Conservation (phyloP, 2,797 vertebrate genomes). For the Sphaeramia orbicularis region DNA sequence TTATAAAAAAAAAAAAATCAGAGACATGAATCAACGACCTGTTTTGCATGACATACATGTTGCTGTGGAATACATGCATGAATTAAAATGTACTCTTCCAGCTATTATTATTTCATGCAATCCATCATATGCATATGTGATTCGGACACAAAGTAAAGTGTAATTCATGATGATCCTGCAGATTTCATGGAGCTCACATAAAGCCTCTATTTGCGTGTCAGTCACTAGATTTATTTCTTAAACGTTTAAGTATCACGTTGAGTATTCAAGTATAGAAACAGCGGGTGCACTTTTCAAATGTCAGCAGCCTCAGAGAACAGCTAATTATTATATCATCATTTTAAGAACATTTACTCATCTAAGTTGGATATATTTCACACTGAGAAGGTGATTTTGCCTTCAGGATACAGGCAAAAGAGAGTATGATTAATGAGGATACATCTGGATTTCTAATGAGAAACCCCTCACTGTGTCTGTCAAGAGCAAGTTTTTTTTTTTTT, state of each 20-base stretch:
- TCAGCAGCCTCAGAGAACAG: background rate
- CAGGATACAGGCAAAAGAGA: too few species aligned
- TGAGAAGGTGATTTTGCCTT: too few species aligned
- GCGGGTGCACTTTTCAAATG: background rate
- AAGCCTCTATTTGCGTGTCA: background rate
- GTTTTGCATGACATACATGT: slow-evolving; percentile 61
- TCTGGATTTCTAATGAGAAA: too few species aligned
- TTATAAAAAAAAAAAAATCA: slow-evolving; percentile 10
- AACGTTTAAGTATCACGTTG: background rate
- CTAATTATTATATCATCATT: background rate
- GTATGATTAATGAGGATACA: too few species aligned
- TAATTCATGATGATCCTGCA: too few species aligned
- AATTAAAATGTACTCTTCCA: slow-evolving; percentile 10
- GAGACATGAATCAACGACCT: slow-evolving; percentile 6
- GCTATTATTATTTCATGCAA: background rate
- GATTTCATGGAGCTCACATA: background rate
- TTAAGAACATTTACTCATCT: background rate
- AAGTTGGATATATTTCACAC: too few species aligned
- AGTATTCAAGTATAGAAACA: background rate
- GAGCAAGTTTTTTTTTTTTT: too few species aligned
- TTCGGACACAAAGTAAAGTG: background rate
- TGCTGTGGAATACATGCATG: slow-evolving; percentile 65
- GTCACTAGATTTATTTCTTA: background rate
- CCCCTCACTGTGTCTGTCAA: too few species aligned
- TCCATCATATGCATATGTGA: background rate